Percentiles rank a stretch among this genome's conserved stretches.
phyloP scores from a whole-genome alignment of 2,113 vertebrate genomes.

The Scolopax mira region DNA sequence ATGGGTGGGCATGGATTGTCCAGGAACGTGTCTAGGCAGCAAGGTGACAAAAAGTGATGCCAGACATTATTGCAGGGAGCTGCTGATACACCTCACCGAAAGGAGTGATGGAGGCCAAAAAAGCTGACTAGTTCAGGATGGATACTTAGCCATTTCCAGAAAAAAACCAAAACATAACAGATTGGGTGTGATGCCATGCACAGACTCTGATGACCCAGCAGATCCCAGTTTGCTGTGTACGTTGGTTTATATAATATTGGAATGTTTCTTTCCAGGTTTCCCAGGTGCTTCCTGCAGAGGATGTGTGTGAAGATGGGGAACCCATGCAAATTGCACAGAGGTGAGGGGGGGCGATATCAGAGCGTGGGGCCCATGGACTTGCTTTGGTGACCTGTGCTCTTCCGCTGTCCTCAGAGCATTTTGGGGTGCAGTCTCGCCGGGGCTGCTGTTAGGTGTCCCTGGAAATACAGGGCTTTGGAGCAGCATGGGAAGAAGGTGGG shows the following conservation, averaged over 20 bases:
- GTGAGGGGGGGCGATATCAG: slow-evolving; percentile 41
- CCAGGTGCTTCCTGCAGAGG: slow-evolving; percentile 65
- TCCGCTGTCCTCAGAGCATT: neutral
- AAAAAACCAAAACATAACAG: neutral
- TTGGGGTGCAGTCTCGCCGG: neutral
- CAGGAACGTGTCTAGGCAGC: neutral
- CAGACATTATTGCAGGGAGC: neutral
- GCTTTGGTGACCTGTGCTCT: neutral
- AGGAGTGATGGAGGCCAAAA: neutral
- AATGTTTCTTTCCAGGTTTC: slow-evolving; percentile 64
- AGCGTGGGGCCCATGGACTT: fast-evolving
- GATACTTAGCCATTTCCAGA: neutral
- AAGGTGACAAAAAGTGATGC: neutral
- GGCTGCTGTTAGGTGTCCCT: neutral
- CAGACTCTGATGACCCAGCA: neutral
- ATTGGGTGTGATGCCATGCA: neutral
- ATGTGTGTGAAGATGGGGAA: slow-evolving; percentile 63
- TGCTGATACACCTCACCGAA: neutral
- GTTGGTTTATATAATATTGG: neutral
- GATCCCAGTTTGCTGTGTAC: neutral
- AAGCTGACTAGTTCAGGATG: neutral
- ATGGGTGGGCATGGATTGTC: neutral
- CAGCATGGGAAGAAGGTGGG: neutral
- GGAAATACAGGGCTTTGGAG: neutral
- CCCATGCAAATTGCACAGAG: slow-evolving; percentile 69